Base-by-base conservation (phyloP, 2,797 vertebrate genomes). In the Periophthalmus magnuspinnatus region DNA sequence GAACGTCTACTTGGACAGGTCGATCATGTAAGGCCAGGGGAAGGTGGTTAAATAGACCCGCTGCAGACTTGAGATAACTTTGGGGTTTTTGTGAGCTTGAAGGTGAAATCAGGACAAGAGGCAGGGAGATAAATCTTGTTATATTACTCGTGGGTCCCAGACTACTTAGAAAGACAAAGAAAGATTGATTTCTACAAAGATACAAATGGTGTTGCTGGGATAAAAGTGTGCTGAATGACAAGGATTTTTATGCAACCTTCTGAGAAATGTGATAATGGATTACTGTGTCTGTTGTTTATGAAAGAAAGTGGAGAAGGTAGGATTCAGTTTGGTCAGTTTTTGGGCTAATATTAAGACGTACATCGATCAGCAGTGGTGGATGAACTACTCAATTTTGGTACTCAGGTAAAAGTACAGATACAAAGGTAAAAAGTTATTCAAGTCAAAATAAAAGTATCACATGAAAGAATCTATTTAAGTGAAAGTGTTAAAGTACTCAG, bases 31-130 rank as follows among this genome's bases (percentile, higher is more conserved):
- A 72, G 67, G 62, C 75, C 52, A 67, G 70, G 70, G 52, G 28
- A 52, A 68, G 69, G 57, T 73, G 69, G 67, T 63, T 45, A 64
- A 71, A 21, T 36, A 77, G 65, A 68, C 72, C 67, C 48, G 77
- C 50, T 38, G 65, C 38, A 56, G 38, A 70, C 16, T 33, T 10
- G 36, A 21, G 50, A 66, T 52, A 66, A 52, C 48, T 36, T 32
- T 64, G 41, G 13, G 14, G 11, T 38, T 14, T 62, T 62, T 22
- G n/a, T 14, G 6, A 34, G 45, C 47, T 19, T 19, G 24, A 65
- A 48, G 62, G 63, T 50, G 47, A 65, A 50, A 33, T 50, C 17
- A 34, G 63, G 63, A 65, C 63, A 65, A n/a, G 2, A 50, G 28
- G 61, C 61, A 5, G 11, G 17, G 8, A 32, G 63, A 32, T 65